Evolutionary conservation across 2,888 invertebrate species (phyloP).

Genomic region (Perizoma flavofasciatum): DNA sequence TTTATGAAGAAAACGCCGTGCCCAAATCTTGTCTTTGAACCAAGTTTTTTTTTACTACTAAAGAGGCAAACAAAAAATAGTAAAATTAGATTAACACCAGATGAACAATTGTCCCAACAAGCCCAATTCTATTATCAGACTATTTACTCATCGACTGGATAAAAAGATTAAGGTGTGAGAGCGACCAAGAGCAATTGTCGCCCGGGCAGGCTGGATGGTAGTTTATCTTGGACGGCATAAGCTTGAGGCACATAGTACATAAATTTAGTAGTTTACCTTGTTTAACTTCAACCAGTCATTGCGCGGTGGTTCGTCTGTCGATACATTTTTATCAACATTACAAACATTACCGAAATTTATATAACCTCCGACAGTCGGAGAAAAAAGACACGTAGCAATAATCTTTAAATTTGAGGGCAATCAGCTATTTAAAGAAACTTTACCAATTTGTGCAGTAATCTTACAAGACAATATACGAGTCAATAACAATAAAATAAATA

Average conservation of each 20-base stretch:
- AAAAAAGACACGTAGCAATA: not conserved
- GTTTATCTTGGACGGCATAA: constrained; percentile 21
- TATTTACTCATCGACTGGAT: constrained; percentile 26
- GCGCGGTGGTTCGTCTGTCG: constrained; percentile 2
- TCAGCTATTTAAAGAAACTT: not conserved
- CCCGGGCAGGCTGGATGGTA: constrained; percentile 8
- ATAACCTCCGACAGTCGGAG: not conserved
- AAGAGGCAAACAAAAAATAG: no score
- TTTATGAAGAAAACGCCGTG: constrained; percentile 1
- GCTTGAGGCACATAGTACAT: constrained; percentile 16
- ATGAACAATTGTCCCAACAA: constrained; percentile 22
- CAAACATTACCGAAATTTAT: not conserved
- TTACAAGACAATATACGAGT: constrained; percentile 1
- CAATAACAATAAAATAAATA: constrained; percentile 10
- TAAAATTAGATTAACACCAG: constrained; percentile 12
- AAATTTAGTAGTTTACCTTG: constrained; percentile 22
- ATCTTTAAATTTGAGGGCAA: not conserved
- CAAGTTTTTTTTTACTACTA: not conserved
- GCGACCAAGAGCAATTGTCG: constrained; percentile 24
- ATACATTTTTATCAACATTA: not conserved
- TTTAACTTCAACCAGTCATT: constrained; percentile 25
- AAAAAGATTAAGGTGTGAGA: constrained; percentile 26
- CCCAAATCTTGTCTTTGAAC: constrained; percentile 12
- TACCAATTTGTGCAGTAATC: no score
- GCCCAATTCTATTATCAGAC: constrained; percentile 30